These are phyloP conservation scores for Misgurnus anguillicaudatus DNA, from an alignment of 2,113 vertebrate genomes.

Conservation along the genomic window DNA sequence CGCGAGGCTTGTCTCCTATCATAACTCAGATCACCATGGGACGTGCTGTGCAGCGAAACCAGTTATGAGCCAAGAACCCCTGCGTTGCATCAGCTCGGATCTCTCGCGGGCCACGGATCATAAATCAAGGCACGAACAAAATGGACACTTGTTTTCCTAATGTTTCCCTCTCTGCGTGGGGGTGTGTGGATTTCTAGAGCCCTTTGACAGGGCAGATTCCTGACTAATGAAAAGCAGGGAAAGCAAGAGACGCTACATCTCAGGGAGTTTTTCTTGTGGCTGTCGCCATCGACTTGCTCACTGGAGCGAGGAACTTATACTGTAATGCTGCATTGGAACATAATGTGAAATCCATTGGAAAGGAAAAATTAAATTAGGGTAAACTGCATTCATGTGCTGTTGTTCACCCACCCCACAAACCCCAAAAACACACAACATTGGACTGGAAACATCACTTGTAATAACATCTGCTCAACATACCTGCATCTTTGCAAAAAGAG, in stretches of 20 bases:
- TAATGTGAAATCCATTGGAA: too few species aligned
- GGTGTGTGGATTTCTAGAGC: slow-evolving; percentile 10
- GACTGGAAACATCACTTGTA: background rate
- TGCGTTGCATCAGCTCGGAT: background rate
- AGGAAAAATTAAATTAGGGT: background rate
- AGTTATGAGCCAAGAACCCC: background rate
- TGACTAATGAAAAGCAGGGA: slow-evolving; percentile 49
- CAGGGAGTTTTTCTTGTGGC: too few species aligned
- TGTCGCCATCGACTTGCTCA: too few species aligned
- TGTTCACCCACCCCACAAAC: background rate
- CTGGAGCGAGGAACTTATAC: too few species aligned
- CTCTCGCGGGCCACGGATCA: background rate
- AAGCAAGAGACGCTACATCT: background rate
- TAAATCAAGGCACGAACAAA: slow-evolving; percentile 32
- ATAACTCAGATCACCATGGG: slow-evolving; percentile 28
- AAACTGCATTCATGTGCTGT: background rate
- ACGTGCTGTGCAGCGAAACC: slow-evolving; percentile 5
- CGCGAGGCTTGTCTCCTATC: slow-evolving; percentile 15
- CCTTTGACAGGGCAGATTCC: slow-evolving; percentile 47
- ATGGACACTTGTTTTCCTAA: slow-evolving; percentile 45
- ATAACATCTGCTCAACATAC: background rate
- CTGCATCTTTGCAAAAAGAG: background rate
- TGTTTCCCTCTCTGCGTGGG: slow-evolving; percentile 20
- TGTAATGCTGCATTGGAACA: background rate
- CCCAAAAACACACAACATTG: background rate